These are phyloP conservation scores for Nomada ferruginata DNA, from an alignment of 2,888 invertebrate genomes.

Conservation along the genomic window DNA sequence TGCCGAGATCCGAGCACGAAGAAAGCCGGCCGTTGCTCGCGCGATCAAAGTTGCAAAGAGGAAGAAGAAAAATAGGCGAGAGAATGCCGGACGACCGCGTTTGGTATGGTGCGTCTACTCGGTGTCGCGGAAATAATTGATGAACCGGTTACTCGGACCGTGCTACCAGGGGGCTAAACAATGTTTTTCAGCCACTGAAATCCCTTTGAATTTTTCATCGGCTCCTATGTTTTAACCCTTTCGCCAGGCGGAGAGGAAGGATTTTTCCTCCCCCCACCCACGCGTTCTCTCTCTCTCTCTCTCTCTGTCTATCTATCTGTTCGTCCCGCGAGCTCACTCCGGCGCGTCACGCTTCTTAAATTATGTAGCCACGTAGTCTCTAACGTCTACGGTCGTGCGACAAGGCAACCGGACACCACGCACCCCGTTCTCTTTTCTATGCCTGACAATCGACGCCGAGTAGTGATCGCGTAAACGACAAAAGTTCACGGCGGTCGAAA, in stretches of 20 bases:
- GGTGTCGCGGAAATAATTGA: slow-evolving; percentile 79
- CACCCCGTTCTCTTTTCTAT: background rate
- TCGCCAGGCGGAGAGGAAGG: slow-evolving; percentile 65
- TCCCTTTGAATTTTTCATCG: slow-evolving; percentile 79
- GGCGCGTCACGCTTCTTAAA: slow-evolving; percentile 67
- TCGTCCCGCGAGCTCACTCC: background rate
- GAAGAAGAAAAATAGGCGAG: slow-evolving; percentile 19
- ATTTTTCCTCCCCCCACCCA: slow-evolving; percentile 30
- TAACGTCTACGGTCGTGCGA: slow-evolving; percentile 29
- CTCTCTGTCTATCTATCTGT: background rate
- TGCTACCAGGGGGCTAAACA: slow-evolving; percentile 75
- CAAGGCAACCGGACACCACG: background rate
- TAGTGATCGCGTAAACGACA: too few species aligned
- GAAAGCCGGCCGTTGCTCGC: slow-evolving; percentile 14
- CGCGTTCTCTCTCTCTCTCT: slow-evolving; percentile 11
- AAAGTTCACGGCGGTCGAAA: background rate
- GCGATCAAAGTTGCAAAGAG: slow-evolving; percentile 50
- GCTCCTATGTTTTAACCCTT: slow-evolving; percentile 79
- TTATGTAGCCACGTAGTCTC: slow-evolving; percentile 62
- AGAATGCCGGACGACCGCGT: slow-evolving; percentile 54
- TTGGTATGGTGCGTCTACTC: slow-evolving; percentile 72
- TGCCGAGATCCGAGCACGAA: background rate
- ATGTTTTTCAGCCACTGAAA: slow-evolving; percentile 80
- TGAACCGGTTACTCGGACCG: slow-evolving; percentile 75
- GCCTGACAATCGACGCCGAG: background rate